Percentiles rank a stretch among this genome's conserved stretches.
Evolutionary conservation across 1,140 invertebrate genomes (phyloP).

Genomic region (Cataglyphis hispanica): DNA sequence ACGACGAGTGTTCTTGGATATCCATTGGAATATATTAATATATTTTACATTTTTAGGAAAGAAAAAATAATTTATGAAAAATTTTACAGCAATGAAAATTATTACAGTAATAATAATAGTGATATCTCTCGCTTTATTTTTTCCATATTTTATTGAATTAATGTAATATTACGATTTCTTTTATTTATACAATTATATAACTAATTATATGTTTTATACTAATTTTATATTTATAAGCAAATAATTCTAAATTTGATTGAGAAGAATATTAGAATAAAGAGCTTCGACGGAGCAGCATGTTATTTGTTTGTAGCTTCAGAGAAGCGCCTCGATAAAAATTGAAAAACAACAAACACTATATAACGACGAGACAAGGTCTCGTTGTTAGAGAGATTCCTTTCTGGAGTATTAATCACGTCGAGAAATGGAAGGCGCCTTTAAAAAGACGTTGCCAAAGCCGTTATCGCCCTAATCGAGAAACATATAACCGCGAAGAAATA

Average conservation of each 20-base stretch:
- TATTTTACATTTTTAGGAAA: neutral
- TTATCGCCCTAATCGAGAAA: conserved; percentile 53
- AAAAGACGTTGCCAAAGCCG: conserved; percentile 41
- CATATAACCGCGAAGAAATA: conserved; percentile 44
- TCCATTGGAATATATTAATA: neutral
- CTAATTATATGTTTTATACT: neutral
- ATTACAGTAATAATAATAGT: neutral
- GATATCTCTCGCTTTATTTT: neutral
- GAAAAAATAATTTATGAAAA: neutral
- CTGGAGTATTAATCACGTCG: conserved; percentile 43
- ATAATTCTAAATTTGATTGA: neutral
- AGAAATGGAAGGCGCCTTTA: neutral
- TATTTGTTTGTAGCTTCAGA: neutral
- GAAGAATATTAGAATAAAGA: neutral
- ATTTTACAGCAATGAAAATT: neutral
- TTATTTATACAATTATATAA: neutral
- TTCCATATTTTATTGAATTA: neutral
- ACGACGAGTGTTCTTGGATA: neutral
- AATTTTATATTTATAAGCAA: neutral
- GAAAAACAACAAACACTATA: conserved; percentile 6
- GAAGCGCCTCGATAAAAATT: conserved; percentile 5
- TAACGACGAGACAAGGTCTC: conserved; percentile 14
- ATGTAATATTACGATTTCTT: neutral
- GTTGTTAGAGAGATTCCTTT: neutral
- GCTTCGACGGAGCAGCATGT: neutral